Percentiles rank a stretch among this genome's conserved stretches.
These are phyloP conservation scores for Leguminivora glycinivorella DNA, from an alignment of 1,140 invertebrate species.

Conservation along the genomic window DNA sequence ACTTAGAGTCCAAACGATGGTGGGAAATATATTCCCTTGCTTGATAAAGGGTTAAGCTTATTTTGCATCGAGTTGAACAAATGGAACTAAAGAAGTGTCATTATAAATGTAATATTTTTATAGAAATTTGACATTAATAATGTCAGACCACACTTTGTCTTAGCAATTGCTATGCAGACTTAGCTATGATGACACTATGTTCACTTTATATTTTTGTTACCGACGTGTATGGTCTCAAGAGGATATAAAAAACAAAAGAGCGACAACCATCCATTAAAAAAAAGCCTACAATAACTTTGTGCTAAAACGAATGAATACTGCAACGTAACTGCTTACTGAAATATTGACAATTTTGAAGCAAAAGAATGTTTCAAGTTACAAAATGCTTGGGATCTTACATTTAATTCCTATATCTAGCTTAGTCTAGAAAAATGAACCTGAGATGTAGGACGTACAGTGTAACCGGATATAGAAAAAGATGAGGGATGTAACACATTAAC, in stretches of 20 bases:
- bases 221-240: slow-evolving; percentile 30
- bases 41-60: no score
- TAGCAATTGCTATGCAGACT: no score
- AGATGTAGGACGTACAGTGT: slow-evolving; percentile 32
- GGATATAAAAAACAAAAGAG: slow-evolving; percentile 49
- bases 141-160: no score
- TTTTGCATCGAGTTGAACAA: no score
- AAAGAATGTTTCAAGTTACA: slow-evolving; percentile 69
- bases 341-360: slow-evolving; percentile 50
- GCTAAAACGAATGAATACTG: slow-evolving; percentile 60
- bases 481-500: neutral
- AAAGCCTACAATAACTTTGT: slow-evolving; percentile 49
- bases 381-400: slow-evolving; percentile 58
- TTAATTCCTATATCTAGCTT: slow-evolving; percentile 63
- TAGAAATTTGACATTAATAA: no score
- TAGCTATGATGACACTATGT: no score
- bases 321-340: slow-evolving; percentile 42
- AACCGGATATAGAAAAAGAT: slow-evolving; percentile 10
- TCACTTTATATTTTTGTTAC: no score
- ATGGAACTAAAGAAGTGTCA: no score
- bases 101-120: no score
- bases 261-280: slow-evolving; percentile 61
- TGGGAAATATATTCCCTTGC: no score
- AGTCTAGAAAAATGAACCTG: slow-evolving; percentile 55
- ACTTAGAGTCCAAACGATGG: no score